Evolutionary conservation across 2,797 vertebrate species (phyloP).

Genomic region (Merluccius polli): DNA sequence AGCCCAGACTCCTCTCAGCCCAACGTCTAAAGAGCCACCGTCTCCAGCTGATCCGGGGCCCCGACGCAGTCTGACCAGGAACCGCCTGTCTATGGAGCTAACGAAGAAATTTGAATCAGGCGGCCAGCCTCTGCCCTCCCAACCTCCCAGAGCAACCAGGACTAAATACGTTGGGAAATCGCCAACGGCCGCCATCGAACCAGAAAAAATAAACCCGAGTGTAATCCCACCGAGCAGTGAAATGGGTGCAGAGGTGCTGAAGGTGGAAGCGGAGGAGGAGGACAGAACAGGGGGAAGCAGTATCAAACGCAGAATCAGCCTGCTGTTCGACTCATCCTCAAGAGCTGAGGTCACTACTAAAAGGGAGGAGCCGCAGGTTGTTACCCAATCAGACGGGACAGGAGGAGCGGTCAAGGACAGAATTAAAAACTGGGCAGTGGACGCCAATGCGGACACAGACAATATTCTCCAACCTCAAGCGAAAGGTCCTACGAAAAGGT

Average conservation of each 20-base stretch:
- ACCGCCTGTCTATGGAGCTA: slow-evolving; percentile 79
- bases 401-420: slow-evolving; percentile 75
- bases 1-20: not conserved
- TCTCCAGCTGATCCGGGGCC: slow-evolving; percentile 20
- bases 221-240: slow-evolving; percentile 32
- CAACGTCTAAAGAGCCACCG: slow-evolving; percentile 29
- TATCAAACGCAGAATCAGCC: slow-evolving; percentile 73
- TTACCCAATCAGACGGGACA: not conserved
- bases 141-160: slow-evolving; percentile 22
- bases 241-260: slow-evolving; percentile 19
- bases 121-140: slow-evolving; percentile 48
- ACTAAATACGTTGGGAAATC: not conserved
- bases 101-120: slow-evolving; percentile 80
- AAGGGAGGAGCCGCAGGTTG: slow-evolving; percentile 49
- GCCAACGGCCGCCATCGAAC: not conserved
- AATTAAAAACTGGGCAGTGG: slow-evolving; percentile 74
- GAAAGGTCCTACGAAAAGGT: slow-evolving; percentile 67
- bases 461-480: slow-evolving; percentile 56
- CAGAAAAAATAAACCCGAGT: slow-evolving; percentile 12
- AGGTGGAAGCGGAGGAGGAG: slow-evolving; percentile 21
- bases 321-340: slow-evolving; percentile 63
- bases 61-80: slow-evolving; percentile 59
- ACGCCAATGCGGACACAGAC: slow-evolving; percentile 38
- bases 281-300: slow-evolving; percentile 51
- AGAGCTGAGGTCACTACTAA: slow-evolving; percentile 44